Evolutionary conservation across 2,797 vertebrate genomes (phyloP).

Genomic region (Myotis vivesi): DNA sequence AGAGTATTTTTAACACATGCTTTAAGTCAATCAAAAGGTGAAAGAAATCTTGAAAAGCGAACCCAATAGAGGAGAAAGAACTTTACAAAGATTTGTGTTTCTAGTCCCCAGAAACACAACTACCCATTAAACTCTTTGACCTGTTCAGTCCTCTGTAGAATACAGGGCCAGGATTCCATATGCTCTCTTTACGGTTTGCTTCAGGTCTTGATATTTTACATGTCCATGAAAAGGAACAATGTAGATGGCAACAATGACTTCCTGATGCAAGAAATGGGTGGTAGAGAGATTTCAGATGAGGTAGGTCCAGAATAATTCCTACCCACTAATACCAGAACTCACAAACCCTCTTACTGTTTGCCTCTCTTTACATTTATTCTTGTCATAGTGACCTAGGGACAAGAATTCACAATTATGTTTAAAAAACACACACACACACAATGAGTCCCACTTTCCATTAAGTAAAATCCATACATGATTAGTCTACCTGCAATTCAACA

Average conservation of each 20-base stretch:
- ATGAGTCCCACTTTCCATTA: background rate
- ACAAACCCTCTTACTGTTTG: background rate
- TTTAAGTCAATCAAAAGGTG: background rate
- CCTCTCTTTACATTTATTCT: background rate
- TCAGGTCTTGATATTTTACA: background rate
- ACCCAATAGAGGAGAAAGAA: background rate
- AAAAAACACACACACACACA: background rate
- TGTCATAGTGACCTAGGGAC: background rate
- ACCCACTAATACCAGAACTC: background rate
- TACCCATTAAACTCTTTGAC: background rate
- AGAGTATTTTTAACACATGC: background rate
- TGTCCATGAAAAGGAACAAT: background rate
- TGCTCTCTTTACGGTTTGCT: background rate
- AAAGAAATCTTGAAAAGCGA: conserved; percentile 22
- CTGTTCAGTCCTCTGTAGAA: background rate
- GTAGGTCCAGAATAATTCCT: background rate
- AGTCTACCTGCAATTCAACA: background rate
- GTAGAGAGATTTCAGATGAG: background rate
- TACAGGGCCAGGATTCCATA: background rate
- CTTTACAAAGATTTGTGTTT: background rate
- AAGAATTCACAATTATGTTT: background rate
- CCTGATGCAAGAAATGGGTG: background rate
- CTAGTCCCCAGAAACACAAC: background rate
- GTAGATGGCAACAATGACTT: background rate
- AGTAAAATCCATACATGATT: background rate